phyloP scores from a whole-genome alignment of 2,888 invertebrate genomes.

The Nemotelus nigrinus region DNA sequence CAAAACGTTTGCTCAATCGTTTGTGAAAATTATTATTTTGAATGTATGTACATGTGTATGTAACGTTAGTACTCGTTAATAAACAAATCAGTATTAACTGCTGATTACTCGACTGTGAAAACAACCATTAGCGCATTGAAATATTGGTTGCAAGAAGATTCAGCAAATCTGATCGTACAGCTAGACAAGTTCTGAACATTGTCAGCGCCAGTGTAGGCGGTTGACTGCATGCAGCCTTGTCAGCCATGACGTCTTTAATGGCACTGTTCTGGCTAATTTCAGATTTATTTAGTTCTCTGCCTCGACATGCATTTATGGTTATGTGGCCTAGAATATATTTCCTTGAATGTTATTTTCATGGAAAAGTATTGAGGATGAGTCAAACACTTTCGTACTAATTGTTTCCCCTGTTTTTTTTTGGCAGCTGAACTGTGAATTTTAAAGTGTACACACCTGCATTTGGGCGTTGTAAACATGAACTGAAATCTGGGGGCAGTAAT shows the following conservation, averaged over 20 bases:
- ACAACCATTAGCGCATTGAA: too few relatives aligned
- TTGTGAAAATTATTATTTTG: too few relatives aligned
- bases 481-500: neutral
- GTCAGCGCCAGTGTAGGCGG: conserved; percentile 5
- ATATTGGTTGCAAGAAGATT: too few relatives aligned
- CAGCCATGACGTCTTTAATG: neutral
- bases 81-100: too few relatives aligned
- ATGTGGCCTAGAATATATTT: conserved; percentile 22
- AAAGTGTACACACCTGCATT: too few relatives aligned
- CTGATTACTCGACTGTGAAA: too few relatives aligned
- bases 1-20: neutral
- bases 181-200: neutral
- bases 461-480: too few relatives aligned
- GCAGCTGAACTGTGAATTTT: too few relatives aligned
- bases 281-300: conserved; percentile 11
- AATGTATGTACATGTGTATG: too few relatives aligned
- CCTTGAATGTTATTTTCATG: conserved; percentile 15
- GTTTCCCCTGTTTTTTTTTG: too few relatives aligned
- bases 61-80: too few relatives aligned
- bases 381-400: neutral
- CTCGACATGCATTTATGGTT: neutral
- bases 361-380: conserved; percentile 15
- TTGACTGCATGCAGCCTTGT: neutral
- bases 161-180: too few relatives aligned
- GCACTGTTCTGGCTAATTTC: neutral